Base-by-base conservation (phyloP, 2,797 vertebrate genomes). In the Lagodon rhomboides region DNA sequence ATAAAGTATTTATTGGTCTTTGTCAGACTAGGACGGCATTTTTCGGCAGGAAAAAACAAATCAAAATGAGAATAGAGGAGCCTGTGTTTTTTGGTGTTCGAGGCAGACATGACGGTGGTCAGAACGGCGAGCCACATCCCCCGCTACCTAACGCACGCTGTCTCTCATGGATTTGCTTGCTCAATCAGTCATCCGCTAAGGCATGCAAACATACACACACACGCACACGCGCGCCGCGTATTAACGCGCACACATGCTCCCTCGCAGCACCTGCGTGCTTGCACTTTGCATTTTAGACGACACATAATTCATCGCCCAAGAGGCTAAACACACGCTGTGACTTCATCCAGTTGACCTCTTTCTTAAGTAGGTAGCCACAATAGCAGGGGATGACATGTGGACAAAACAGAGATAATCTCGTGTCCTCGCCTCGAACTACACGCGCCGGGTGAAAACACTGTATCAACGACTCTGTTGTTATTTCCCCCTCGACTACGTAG, bases 1-100 rank as follows among this genome's bases (percentile, higher is more conserved):
- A 95, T 96, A 94, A 96, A 95, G 94, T 96, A 95, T 96, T 96
- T 95, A 95, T 95, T 95, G 94, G 91, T 91, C 95, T 95, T 95
- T 95, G 94, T 95, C 92, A 95, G 92, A 91, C 76, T 73, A 90
- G 76, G 80, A 46, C 91, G 91, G 94, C 91, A 72, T 94, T 89
- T 89, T 94, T 93, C 85, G 91, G 77, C 89, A 78, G 84, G 67
- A 85, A 90, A 38, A 38, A 91, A 91, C 86, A 92, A 92, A 91
- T 93, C 89, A 90, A 87, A 91, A 89, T 77, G 90, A 70, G 87
- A 92, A 91, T 58, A 83, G 82, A 85, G 65, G 79, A 86, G 81
- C 58, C 59, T 56, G 62, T 34, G 11, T 79, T 87, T 79, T 87
- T 89, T 70, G 80, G 71, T 53, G 68, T 80, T 77, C 71, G 63